A percentile compares a stretch with the other conserved stretches of the same genome.
Evolutionary conservation across 2,113 vertebrate genomes (phyloP).

Genomic region (Zootoca vivipara): DNA sequence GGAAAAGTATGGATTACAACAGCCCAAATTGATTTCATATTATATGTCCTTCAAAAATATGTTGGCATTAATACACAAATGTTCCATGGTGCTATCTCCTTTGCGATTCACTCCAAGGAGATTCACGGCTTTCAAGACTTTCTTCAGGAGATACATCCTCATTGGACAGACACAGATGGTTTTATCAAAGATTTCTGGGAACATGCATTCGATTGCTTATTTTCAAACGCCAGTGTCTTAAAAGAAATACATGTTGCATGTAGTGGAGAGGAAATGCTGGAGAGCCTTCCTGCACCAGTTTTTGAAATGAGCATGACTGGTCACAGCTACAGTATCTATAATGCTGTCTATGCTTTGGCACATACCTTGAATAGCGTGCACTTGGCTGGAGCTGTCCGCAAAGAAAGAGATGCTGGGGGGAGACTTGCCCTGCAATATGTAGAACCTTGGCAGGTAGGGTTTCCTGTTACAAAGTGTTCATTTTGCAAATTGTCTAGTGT

Average conservation of each 20-base stretch:
- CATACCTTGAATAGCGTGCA: not conserved
- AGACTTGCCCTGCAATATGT: not conserved
- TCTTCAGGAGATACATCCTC: not conserved
- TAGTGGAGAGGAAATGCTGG: not conserved
- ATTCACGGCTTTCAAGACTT: not conserved
- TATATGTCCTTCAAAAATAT: not conserved
- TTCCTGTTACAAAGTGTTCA: not conserved
- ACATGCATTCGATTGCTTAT: not conserved
- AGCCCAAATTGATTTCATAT: not conserved
- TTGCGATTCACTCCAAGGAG: not conserved
- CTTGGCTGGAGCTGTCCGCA: not conserved
- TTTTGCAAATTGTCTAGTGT: not conserved
- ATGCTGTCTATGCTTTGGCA: not conserved
- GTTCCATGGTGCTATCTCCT: conserved; percentile 5
- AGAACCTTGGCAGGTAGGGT: not conserved
- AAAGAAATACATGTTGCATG: rapidly evolving
- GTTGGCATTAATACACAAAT: not conserved
- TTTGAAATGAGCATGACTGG: conserved; percentile 22
- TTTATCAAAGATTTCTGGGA: conserved; percentile 23
- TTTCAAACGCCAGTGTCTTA: too few species aligned
- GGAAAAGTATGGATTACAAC: conserved; percentile 10
- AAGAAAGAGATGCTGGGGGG: not conserved
- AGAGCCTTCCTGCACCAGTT: not conserved
- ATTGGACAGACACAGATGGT: not conserved
- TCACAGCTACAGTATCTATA: conserved; percentile 13